Base-by-base conservation (phyloP, 2,888 invertebrate species). In the Folsomia manolachei region DNA sequence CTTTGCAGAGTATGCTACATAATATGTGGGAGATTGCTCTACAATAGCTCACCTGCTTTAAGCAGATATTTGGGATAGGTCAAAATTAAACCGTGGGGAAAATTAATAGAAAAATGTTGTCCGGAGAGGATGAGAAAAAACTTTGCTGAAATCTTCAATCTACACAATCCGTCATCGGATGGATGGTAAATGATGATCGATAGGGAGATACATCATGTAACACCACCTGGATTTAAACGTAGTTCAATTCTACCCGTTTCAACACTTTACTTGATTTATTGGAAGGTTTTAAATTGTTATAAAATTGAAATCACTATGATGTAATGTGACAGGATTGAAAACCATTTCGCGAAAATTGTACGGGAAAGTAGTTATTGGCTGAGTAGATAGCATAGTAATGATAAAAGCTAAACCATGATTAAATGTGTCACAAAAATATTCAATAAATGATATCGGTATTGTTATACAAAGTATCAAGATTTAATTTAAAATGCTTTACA, bases 61-160 rank as follows among this genome's bases (percentile, higher is more conserved):
- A 51, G 21, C 56, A 19, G 18, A 14, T 56, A 21, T 7, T 18
- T 56, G 56, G 21, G 21, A 56, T 56, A 56, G 21, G 21, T 56
- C 56, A 21, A 56, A 51, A 51, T 4, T 39, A 4, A 39, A 39
- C 14, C 7, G 14, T 39, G 39, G 14, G 7, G 39, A 39, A n/a
- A n/a, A n/a, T n/a, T 39, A 39, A 39, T 56, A 56, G 21, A 56
- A 56, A 56, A 56, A 56, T 56, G 56, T 7, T 56, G 11, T 56
- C 56, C n/a, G n/a, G 18, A 56, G 21, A n/a, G n/a, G n/a, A 56
- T 19, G 56, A 39, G 56, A 56, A 56, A 56, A 56, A 56, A 56
- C 18, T 19, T 67, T 67, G 67, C 67, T 67, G 67, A 67, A 67
- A 66, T 66, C n/a, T 66, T 56, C 56, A 56, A 56, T 56, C 56